Evolutionary conservation across 2,888 invertebrate species (phyloP).

Genomic region (Torymus aiolomorphi): DNA sequence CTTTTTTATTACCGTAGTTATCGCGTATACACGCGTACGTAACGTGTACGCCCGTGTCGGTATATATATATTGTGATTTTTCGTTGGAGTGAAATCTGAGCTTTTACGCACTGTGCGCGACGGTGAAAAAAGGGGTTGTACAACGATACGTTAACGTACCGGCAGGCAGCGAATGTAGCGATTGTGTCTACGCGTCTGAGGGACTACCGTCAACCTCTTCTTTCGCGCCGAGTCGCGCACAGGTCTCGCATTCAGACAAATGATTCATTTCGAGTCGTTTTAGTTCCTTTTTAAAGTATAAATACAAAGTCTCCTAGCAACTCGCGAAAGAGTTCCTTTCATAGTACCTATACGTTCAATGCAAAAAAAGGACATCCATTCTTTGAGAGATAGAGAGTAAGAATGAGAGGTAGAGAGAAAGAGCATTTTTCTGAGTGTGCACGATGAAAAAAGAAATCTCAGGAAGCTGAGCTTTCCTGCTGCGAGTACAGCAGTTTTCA

Average conservation of each 20-base stretch:
- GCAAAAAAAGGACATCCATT: neutral
- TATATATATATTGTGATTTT: constrained; percentile 23
- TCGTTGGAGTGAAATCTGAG: constrained; percentile 21
- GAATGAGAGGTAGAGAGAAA: neutral
- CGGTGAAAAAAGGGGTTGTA: neutral
- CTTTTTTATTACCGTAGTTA: constrained; percentile 18
- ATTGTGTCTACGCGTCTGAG: neutral
- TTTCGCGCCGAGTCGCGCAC: neutral
- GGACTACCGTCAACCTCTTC: neutral
- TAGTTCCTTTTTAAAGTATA: constrained; percentile 33
- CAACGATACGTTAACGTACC: neutral
- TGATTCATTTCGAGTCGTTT: constrained; percentile 41
- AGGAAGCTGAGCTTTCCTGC: constrained; percentile 3
- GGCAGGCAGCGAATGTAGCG: neutral
- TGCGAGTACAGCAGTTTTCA: neutral
- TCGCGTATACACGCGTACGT: no score
- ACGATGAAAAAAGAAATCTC: constrained; percentile 16
- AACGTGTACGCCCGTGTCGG: neutral
- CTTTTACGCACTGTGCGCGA: neutral
- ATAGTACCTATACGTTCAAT: constrained; percentile 1
- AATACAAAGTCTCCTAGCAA: constrained; percentile 9
- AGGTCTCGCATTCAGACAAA: constrained; percentile 30
- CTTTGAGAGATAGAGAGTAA: no score
- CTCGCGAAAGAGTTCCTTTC: constrained; percentile 27
- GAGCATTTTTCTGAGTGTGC: constrained; percentile 38